These are phyloP conservation scores for Scaptomyza flava DNA, from an alignment of 2,888 invertebrate species.

Conservation along the genomic window DNA sequence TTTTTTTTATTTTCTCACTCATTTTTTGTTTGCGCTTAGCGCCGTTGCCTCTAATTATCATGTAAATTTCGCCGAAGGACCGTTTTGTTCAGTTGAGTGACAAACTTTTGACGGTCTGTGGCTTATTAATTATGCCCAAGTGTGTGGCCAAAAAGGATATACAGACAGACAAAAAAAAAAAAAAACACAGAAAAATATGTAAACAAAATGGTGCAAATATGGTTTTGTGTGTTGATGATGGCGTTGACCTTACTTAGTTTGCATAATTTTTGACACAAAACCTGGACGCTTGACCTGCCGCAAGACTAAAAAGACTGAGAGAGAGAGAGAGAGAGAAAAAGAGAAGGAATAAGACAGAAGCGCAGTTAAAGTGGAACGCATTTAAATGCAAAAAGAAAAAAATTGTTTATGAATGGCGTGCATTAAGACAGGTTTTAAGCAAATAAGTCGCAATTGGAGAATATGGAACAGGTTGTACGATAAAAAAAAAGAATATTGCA, in stretches of 20 bases:
- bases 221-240: constrained; percentile 39
- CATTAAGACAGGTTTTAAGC: constrained; percentile 11
- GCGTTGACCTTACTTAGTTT: constrained; percentile 71
- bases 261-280: constrained; percentile 69
- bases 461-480: constrained; percentile 16
- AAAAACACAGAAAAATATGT: constrained; percentile 23
- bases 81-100: constrained; percentile 43
- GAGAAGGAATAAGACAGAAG: background rate
- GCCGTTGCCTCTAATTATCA: constrained; percentile 71
- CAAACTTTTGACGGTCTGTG: constrained; percentile 55
- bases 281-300: constrained; percentile 69
- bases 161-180: constrained; percentile 30
- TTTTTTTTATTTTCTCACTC: constrained; percentile 27
- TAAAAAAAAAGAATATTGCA: background rate
- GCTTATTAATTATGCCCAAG: constrained; percentile 80
- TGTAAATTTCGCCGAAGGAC: constrained; percentile 72
- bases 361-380: background rate
- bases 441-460: constrained; percentile 1
- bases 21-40: constrained; percentile 42
- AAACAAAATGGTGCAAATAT: constrained; percentile 70
- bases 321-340: background rate
- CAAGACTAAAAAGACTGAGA: constrained; percentile 31
- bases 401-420: constrained; percentile 9
- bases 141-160: constrained; percentile 73
- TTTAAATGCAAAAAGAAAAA: background rate